These are phyloP conservation scores for Esox niger DNA, from an alignment of 2,113 vertebrate species.

Conservation along the genomic window DNA sequence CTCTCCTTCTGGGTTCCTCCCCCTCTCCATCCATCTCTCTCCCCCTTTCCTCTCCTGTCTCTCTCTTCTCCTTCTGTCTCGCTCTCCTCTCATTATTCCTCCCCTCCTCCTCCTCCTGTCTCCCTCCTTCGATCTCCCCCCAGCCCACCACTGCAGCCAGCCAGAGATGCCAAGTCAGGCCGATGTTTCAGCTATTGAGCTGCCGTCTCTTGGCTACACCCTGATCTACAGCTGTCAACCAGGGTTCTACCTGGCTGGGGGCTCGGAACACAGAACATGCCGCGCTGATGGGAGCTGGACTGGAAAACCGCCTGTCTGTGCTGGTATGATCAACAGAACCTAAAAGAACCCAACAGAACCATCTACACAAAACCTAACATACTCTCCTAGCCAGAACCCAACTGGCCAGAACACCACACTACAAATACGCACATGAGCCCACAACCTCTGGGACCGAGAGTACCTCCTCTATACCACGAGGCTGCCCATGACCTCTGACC, in stretches of 20 bases:
- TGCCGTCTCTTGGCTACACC: constrained; percentile 95
- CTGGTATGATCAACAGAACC: constrained; percentile 76
- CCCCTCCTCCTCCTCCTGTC: constrained; percentile 7
- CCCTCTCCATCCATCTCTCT: too few species aligned
- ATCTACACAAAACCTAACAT: too few species aligned
- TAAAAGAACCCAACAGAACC: too few species aligned
- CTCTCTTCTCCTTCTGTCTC: background rate
- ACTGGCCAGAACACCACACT: too few species aligned
- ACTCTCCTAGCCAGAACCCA: too few species aligned
- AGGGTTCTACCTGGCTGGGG: constrained; percentile 90
- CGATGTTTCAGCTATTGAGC: constrained; percentile 89
- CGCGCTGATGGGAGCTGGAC: constrained; percentile 96
- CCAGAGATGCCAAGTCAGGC: constrained; percentile 88
- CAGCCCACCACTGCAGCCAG: constrained; percentile 94
- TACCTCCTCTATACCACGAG: too few species aligned
- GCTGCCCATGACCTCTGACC: too few species aligned
- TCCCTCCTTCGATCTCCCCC: background rate
- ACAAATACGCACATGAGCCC: too few species aligned
- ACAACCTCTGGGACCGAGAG: too few species aligned
- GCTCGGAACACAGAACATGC: constrained; percentile 96
- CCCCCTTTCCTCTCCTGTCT: background rate
- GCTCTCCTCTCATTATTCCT: background rate
- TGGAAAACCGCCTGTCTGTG: constrained; percentile 90
- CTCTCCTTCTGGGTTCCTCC: accelerated
- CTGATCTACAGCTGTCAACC: constrained; percentile 96